Conservation (phyloP, 2,113 vertebrate genomes). For the Hypomesus transpacificus region DNA sequence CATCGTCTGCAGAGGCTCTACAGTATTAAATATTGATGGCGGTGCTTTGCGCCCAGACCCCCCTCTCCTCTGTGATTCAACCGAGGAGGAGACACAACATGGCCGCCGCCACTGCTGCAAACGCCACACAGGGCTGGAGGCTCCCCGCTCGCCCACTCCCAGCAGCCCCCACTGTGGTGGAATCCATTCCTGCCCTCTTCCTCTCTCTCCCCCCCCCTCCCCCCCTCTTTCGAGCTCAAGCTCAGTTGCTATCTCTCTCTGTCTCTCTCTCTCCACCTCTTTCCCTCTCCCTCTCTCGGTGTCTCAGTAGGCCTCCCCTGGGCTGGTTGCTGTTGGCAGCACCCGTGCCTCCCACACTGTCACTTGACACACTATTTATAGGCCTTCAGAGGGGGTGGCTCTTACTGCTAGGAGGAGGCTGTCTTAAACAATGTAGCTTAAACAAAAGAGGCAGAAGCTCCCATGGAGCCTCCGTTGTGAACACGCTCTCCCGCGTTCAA, state of each 20-base stretch:
- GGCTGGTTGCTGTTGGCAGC: constrained; percentile 72
- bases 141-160: constrained; percentile 62
- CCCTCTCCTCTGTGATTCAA: constrained; percentile 34
- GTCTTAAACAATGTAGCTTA: constrained; percentile 72
- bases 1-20: constrained; percentile 66
- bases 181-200: constrained; percentile 50
- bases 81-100: constrained; percentile 54
- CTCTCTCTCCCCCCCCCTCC: constrained; percentile 28
- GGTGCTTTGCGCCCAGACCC: constrained; percentile 64
- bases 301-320: constrained; percentile 66
- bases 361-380: constrained; percentile 75
- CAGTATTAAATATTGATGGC: constrained; percentile 74
- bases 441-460: constrained; percentile 66
- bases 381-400: constrained; percentile 72
- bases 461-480: constrained; percentile 49
- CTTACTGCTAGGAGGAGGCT: constrained; percentile 69
- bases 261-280: constrained; percentile 20
- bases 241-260: neutral
- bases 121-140: constrained; percentile 45
- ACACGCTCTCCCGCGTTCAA: constrained; percentile 38
- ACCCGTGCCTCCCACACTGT: constrained; percentile 71
- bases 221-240: constrained; percentile 43
- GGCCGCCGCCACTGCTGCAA: constrained; percentile 46
- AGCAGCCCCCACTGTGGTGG: constrained; percentile 57
- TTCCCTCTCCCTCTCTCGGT: constrained; percentile 41